A percentile compares a stretch with the other conserved stretches of the same genome.
These are phyloP conservation scores for Strongylocentrotus purpuratus DNA, from an alignment of 35 echinoderm and acorn worm genomes.

Conservation along the genomic window DNA sequence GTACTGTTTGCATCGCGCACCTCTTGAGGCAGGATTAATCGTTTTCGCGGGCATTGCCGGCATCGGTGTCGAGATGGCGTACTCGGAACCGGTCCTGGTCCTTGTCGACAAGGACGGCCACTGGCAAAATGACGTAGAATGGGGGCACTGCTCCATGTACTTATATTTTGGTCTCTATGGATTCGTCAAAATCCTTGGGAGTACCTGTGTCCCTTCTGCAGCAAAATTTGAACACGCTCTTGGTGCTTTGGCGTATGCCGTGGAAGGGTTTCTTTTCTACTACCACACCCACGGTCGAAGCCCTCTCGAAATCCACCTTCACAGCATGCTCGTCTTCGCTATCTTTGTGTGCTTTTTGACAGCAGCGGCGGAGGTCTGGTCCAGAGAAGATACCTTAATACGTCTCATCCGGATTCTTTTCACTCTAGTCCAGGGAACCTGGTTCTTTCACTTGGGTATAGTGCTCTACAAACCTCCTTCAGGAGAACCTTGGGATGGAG, in stretches of 20 bases:
- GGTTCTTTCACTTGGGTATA: conserved; percentile 85
- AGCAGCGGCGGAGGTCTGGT: conserved; percentile 61
- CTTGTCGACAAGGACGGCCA: conserved; percentile 67
- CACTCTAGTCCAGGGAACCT: conserved; percentile 87
- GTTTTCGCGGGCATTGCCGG: conserved; percentile 66
- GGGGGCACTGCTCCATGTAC: conserved; percentile 97
- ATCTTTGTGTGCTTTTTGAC: conserved; percentile 63
- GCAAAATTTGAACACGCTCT: conserved; percentile 72
- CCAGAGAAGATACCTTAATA: conserved; percentile 59
- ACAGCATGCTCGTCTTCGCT: conserved; percentile 73
- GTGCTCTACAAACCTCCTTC: conserved; percentile 83
- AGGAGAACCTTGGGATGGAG: conserved; percentile 72
- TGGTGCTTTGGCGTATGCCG: conserved; percentile 73
- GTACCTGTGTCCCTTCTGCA: conserved; percentile 61
- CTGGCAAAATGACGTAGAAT: conserved; percentile 70
- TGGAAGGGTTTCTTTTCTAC: conserved; percentile 87
- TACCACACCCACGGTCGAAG: conserved; percentile 75
- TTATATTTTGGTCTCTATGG: conserved; percentile 87
- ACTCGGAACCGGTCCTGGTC: conserved; percentile 63
- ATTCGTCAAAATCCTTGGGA: conserved; percentile 34
- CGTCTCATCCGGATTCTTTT: conserved; percentile 66
- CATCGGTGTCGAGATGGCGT: conserved; percentile 79
- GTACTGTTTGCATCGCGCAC: conserved; percentile 59
- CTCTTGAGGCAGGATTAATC: conserved; percentile 73
- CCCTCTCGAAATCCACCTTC: conserved; percentile 76